These are phyloP conservation scores for Platycnemis pennipes DNA, from an alignment of 2,888 invertebrate genomes.

Conservation along the genomic window DNA sequence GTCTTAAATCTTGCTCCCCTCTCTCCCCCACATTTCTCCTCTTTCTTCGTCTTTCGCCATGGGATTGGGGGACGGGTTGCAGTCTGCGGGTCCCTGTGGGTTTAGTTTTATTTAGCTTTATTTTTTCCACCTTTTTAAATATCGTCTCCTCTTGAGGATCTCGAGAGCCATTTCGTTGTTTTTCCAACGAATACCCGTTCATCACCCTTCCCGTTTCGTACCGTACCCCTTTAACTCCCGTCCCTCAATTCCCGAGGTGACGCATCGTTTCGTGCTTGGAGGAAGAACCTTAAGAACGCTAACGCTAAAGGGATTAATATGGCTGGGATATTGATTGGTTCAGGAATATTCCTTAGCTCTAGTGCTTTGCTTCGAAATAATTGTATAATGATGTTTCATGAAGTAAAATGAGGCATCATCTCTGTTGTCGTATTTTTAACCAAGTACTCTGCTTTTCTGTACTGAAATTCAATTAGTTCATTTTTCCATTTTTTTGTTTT, in stretches of 20 bases:
- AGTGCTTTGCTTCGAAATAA: neutral
- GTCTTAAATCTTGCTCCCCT: neutral
- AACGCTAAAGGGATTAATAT: constrained; percentile 12
- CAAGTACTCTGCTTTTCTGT: no score
- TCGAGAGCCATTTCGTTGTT: neutral
- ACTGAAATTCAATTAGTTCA: no score
- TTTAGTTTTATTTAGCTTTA: neutral
- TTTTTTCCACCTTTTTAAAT: constrained; percentile 8
- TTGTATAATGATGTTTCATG: neutral
- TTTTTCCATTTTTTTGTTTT: no score
- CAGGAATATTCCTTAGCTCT: neutral
- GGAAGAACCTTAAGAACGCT: neutral
- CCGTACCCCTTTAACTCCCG: neutral
- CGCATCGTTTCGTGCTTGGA: neutral
- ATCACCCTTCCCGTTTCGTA: neutral
- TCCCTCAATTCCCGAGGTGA: neutral
- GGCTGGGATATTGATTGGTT: constrained; percentile 33
- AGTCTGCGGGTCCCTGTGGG: neutral
- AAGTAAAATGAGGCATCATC: neutral
- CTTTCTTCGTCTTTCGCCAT: neutral
- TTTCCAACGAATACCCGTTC: neutral
- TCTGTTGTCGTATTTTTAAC: no score
- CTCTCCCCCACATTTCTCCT: neutral
- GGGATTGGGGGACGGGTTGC: neutral
- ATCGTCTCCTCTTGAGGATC: neutral